Conservation (phyloP, 2,888 invertebrate species). For the Parnassius mnemosyne region DNA sequence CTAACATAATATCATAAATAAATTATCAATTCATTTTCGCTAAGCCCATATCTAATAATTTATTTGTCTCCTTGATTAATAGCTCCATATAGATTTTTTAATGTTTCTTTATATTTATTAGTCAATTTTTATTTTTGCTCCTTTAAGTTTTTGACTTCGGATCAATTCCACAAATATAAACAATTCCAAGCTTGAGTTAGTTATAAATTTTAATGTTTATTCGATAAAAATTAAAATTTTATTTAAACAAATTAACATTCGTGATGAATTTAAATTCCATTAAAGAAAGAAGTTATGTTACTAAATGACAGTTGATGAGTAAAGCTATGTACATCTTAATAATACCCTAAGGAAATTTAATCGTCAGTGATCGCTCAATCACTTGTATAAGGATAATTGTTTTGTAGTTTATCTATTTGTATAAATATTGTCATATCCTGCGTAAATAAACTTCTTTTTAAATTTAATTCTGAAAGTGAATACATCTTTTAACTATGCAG, state of each 20-base stretch:
- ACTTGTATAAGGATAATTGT: slow-evolving; percentile 49
- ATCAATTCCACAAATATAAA: slow-evolving; percentile 69
- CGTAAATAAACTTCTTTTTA: neutral
- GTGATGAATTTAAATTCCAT: neutral
- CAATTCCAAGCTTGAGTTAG: slow-evolving; percentile 58
- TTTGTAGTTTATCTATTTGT: neutral
- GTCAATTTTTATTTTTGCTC: slow-evolving; percentile 65
- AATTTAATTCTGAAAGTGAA: neutral
- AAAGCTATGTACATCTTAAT: slow-evolving; percentile 66
- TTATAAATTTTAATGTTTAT: no score
- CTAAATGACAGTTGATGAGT: slow-evolving; percentile 54
- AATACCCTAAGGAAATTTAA: slow-evolving; percentile 49
- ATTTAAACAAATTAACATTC: no score
- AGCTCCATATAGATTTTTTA: slow-evolving; percentile 15
- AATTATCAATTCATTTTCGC: slow-evolving; percentile 7
- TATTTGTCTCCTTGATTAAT: slow-evolving; percentile 18
- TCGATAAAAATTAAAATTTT: no score
- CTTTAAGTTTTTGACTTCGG: slow-evolving; percentile 57
- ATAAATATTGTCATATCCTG: neutral
- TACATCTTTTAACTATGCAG: slow-evolving; percentile 2
- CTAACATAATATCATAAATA: slow-evolving; percentile 18
- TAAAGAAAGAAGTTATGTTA: neutral
- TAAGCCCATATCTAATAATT: slow-evolving; percentile 7
- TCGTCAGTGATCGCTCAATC: slow-evolving; percentile 70
- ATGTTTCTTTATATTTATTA: slow-evolving; percentile 32